These are phyloP conservation scores for Eurystomus glaucurus DNA, from an alignment of 2,797 vertebrate species.

Conservation along the genomic window DNA sequence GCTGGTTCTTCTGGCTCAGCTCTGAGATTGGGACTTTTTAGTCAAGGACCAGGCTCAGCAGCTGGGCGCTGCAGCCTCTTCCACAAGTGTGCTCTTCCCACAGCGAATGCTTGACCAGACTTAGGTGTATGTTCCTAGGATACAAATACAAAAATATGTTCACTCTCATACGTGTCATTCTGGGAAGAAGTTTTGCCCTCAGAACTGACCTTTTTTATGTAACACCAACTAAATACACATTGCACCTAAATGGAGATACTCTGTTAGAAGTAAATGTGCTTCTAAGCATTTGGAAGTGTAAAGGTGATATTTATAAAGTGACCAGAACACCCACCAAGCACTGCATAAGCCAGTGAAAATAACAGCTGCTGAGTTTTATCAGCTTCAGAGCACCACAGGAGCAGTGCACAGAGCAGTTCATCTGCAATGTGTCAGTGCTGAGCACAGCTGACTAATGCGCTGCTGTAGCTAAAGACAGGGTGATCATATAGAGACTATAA, in stretches of 20 bases:
- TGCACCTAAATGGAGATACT: conserved; percentile 33
- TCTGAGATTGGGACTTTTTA: background rate
- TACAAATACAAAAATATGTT: conserved; percentile 55
- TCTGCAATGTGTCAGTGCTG: background rate
- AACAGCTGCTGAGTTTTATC: conserved; percentile 73
- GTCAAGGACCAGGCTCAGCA: background rate
- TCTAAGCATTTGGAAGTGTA: conserved; percentile 53
- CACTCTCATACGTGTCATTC: background rate
- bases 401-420: background rate
- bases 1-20: conserved; percentile 9
- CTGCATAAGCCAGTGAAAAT: conserved; percentile 62
- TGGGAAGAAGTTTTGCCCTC: background rate
- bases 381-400: conserved; percentile 54
- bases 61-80: background rate
- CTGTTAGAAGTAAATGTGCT: conserved; percentile 46
- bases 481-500: background rate
- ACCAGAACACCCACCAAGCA: conserved; percentile 64
- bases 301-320: conserved; percentile 72
- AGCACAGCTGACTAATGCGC: conserved; percentile 4
- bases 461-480: background rate
- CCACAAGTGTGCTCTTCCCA: background rate
- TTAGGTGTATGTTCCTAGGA: conserved; percentile 41
- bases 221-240: conserved; percentile 33
- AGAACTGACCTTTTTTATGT: background rate
- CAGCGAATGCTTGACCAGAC: background rate